These are phyloP conservation scores for Paramacrobiotus metropolitanus DNA, from an alignment of 1,140 invertebrate genomes.

Conservation along the genomic window DNA sequence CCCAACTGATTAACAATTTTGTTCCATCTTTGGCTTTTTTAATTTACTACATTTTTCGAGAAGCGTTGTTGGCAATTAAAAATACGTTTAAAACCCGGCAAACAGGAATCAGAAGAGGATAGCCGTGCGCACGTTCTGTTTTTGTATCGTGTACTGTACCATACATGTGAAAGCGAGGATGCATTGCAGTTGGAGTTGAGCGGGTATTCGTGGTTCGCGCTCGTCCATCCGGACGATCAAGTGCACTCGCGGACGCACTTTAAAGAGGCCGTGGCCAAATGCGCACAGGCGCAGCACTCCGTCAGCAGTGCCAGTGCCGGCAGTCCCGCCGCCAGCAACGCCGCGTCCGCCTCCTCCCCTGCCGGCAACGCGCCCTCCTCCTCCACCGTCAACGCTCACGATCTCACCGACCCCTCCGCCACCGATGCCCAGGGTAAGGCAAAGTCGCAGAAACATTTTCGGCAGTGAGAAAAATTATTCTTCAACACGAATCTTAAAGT, in stretches of 20 bases:
- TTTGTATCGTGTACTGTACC: no score
- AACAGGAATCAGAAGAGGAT: no score
- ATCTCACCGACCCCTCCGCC: neutral
- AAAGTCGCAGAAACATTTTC: no score
- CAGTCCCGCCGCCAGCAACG: neutral
- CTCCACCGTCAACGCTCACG: neutral
- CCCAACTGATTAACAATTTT: no score
- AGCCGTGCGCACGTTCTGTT: no score
- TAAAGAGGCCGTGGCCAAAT: neutral
- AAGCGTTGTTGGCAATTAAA: no score
- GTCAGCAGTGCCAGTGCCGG: neutral
- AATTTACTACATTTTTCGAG: no score
- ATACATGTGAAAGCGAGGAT: no score
- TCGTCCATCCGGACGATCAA: conserved; percentile 2
- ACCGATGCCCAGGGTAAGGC: neutral
- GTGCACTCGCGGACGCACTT: neutral
- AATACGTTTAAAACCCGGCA: no score
- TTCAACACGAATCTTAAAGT: no score
- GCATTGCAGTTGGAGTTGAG: neutral
- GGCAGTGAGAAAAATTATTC: no score
- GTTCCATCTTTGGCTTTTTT: no score
- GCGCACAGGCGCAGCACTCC: neutral
- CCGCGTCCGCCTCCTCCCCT: neutral
- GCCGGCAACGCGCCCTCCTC: neutral
- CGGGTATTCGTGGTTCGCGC: neutral